These are phyloP conservation scores for Neolamprologus brichardi DNA, from an alignment of 2,113 vertebrate genomes.

Conservation along the genomic window DNA sequence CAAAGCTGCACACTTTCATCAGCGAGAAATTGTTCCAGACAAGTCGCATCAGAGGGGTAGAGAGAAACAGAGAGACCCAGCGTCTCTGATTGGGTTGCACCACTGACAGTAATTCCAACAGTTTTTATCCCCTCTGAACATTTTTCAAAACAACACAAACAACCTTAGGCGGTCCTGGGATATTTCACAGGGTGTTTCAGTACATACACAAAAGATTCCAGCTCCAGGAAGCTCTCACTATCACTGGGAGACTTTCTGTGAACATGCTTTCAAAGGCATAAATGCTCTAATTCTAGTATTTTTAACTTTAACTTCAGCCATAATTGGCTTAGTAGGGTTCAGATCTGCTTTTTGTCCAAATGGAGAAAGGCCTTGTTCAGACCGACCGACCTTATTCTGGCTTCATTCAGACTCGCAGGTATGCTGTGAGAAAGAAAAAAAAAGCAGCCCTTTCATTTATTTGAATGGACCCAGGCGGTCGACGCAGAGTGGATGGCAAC, in stretches of 20 bases:
- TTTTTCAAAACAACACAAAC: not conserved
- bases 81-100: not conserved
- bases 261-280: not conserved
- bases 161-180: not conserved
- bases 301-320: not conserved
- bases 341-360: not conserved
- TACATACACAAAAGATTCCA: not conserved
- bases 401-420: not conserved
- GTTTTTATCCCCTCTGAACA: not conserved
- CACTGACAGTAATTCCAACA: not conserved
- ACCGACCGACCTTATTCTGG: not conserved
- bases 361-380: not conserved
- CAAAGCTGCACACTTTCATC: not conserved
- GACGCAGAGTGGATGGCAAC: not conserved
- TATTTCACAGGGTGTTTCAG: not conserved
- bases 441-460: not conserved
- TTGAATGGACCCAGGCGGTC: not conserved
- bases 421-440: not conserved
- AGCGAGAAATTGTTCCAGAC: not conserved
- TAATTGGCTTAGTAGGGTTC: not conserved
- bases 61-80: not conserved
- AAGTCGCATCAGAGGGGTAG: not conserved
- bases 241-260: not conserved
- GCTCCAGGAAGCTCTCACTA: not conserved
- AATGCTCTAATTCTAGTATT: not conserved